Conservation (phyloP, 2,113 vertebrate genomes). For the Onychostoma macrolepis region DNA sequence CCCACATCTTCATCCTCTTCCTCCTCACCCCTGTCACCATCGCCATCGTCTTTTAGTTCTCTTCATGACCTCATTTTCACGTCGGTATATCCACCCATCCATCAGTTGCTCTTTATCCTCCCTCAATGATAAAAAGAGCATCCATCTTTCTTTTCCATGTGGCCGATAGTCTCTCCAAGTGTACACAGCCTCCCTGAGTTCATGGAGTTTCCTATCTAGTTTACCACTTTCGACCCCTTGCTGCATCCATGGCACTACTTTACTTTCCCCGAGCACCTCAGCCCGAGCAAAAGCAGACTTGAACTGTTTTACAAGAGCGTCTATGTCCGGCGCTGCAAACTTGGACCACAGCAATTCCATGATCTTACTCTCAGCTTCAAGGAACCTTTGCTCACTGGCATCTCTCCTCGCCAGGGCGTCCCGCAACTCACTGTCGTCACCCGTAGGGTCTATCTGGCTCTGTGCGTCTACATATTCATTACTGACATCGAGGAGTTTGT, state of each 20-base stretch:
- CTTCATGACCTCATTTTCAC: no score
- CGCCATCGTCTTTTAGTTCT: not conserved
- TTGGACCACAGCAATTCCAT: not conserved
- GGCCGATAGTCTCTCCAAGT: not conserved
- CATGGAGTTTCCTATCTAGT: conserved; percentile 5
- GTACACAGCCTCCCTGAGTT: not conserved
- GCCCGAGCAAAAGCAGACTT: not conserved
- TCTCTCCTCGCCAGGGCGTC: not conserved
- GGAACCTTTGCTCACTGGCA: conserved; percentile 2
- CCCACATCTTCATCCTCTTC: no score
- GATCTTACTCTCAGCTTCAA: not conserved
- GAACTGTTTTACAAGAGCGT: not conserved
- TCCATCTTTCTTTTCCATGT: no score
- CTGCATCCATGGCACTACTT: not conserved
- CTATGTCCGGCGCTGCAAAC: not conserved
- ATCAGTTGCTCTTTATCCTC: no score
- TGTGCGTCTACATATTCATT: not conserved
- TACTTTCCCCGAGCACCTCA: not conserved
- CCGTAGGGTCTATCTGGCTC: not conserved
- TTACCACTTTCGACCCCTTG: not conserved
- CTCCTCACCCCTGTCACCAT: no score
- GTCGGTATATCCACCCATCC: no score
- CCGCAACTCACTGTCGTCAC: not conserved
- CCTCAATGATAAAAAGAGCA: no score
- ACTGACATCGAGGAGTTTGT: not conserved